These are phyloP conservation scores for Euura saliciscinereae DNA, from an alignment of 1,140 invertebrate genomes.

Conservation along the genomic window DNA sequence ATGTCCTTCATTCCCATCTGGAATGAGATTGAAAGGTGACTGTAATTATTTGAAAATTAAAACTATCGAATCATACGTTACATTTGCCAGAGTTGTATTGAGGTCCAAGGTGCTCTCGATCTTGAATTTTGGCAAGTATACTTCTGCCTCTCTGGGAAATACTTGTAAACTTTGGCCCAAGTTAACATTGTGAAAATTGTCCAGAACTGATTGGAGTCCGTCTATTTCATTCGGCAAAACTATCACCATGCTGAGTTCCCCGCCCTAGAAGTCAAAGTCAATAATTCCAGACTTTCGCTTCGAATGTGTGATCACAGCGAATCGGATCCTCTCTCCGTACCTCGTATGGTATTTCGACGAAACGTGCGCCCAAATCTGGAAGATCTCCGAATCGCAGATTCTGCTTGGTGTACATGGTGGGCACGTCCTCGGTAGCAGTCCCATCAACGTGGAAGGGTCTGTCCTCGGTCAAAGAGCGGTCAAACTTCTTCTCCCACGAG, in stretches of 20 bases:
- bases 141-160: constrained; percentile 10
- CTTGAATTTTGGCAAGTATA: constrained; percentile 57
- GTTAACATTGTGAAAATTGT: constrained; percentile 48
- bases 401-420: constrained; percentile 60
- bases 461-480: constrained; percentile 60
- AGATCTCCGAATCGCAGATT: constrained; percentile 49
- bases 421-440: constrained; percentile 45
- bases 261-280: constrained; percentile 41
- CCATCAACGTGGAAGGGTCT: constrained; percentile 62
- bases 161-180: constrained; percentile 39
- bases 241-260: constrained; percentile 66
- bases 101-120: constrained; percentile 46
- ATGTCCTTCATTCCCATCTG: too few species aligned
- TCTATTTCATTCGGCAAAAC: constrained; percentile 68
- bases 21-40: too few species aligned
- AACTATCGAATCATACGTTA: constrained; percentile 17
- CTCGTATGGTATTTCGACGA: constrained; percentile 63
- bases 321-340: constrained; percentile 33
- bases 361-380: constrained; percentile 49
- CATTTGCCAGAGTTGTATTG: constrained; percentile 20
- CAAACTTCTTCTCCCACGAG: constrained; percentile 75
- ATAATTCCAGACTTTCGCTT: too few species aligned
- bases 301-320: too few species aligned
- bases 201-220: constrained; percentile 58
- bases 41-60: too few species aligned